Conservation (phyloP, 2,797 vertebrate genomes). For the Numenius phaeopus region DNA sequence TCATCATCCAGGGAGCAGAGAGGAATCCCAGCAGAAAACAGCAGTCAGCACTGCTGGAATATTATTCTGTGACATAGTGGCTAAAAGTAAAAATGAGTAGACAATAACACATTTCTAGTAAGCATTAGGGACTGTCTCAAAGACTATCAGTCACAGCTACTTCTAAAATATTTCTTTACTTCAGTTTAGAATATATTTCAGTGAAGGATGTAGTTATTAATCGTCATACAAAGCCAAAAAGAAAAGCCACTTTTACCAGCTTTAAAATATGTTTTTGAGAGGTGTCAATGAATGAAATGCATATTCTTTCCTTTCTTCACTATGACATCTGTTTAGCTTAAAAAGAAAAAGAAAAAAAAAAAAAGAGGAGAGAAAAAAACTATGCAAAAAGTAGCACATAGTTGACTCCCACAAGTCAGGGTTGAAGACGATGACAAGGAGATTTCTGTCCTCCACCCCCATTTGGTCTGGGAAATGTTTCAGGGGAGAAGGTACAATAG, state of each 20-base stretch:
- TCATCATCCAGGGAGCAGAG: neutral
- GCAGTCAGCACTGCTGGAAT: neutral
- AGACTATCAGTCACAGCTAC: neutral
- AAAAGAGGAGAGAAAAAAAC: neutral
- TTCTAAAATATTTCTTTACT: neutral
- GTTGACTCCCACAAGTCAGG: neutral
- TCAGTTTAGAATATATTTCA: neutral
- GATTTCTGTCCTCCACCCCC: accelerated
- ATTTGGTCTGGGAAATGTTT: neutral
- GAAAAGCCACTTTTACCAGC: neutral
- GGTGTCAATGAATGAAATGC: neutral
- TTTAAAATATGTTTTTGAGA: neutral
- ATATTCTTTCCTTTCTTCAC: neutral
- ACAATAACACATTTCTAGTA: neutral
- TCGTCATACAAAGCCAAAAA: neutral
- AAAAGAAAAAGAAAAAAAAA: neutral
- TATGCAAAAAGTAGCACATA: neutral
- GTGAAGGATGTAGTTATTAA: neutral
- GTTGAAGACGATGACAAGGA: neutral
- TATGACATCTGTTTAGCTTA: neutral
- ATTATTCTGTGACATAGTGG: neutral
- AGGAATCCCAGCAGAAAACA: neutral
- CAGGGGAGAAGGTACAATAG: neutral
- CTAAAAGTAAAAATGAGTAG: neutral
- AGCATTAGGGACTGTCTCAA: neutral